phyloP scores from a whole-genome alignment of 2,113 vertebrate species.

The Pterocles orientalis region DNA sequence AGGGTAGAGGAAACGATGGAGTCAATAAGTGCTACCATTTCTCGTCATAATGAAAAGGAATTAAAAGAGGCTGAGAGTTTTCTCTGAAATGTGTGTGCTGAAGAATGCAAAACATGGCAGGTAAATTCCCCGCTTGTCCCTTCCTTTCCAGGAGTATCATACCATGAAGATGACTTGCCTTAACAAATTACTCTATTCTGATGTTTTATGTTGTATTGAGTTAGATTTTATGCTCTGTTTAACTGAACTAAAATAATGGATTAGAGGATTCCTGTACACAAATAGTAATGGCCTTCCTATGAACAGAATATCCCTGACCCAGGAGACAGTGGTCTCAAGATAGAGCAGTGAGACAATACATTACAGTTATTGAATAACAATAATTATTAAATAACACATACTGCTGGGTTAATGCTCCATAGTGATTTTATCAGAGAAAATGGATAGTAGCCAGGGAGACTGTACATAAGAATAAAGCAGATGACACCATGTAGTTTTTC shows the following conservation, averaged over 20 bases:
- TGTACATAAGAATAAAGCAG: background rate
- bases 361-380: background rate
- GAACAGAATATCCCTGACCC: background rate
- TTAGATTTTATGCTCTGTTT: constrained; percentile 40
- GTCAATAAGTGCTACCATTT: background rate
- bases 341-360: background rate
- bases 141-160: background rate
- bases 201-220: background rate
- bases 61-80: background rate
- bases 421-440: background rate
- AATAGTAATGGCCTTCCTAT: background rate
- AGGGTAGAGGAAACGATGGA: background rate
- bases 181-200: background rate
- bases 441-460: background rate
- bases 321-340: background rate
- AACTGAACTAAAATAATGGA: constrained; percentile 8
- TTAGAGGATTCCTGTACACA: background rate
- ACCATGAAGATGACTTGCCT: background rate
- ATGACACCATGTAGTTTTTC: background rate
- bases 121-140: background rate
- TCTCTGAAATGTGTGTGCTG: background rate
- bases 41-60: background rate
- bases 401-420: background rate
- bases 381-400: background rate
- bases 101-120: background rate